phyloP scores from a whole-genome alignment of 2,113 vertebrate species.

The Columbina picui region DNA sequence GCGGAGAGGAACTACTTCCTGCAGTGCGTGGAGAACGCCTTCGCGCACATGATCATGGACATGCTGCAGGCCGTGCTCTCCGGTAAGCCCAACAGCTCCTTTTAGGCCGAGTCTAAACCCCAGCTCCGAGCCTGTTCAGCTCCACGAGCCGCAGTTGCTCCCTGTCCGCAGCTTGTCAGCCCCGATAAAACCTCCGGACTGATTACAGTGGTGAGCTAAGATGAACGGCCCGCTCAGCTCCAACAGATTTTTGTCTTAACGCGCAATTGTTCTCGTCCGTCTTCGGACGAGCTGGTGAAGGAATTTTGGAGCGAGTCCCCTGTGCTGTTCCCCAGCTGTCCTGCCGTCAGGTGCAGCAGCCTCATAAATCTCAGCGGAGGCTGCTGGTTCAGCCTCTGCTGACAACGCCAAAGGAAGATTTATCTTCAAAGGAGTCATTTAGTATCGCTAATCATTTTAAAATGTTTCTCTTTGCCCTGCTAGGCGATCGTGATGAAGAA shows the following conservation, averaged over 20 bases:
- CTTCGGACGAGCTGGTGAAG: neutral
- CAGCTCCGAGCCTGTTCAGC: neutral
- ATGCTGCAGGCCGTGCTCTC: conserved; percentile 76
- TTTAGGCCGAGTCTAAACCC: neutral
- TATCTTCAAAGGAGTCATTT: neutral
- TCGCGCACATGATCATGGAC: conserved; percentile 82
- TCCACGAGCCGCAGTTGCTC: neutral
- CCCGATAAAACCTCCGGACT: neutral
- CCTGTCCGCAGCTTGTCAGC: neutral
- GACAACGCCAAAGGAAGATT: neutral
- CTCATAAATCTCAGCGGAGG: neutral
- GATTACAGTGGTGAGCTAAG: neutral
- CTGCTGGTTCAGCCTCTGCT: neutral
- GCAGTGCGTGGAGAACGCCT: conserved; percentile 82
- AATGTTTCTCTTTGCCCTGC: neutral
- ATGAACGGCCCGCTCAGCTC: neutral
- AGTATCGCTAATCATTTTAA: neutral
- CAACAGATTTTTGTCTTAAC: neutral
- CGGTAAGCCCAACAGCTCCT: conserved; percentile 68
- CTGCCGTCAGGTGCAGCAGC: neutral
- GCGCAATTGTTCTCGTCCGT: neutral
- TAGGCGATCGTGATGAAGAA: conserved; percentile 73
- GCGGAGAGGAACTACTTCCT: conserved; percentile 82
- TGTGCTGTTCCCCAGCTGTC: neutral
- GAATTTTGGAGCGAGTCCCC: neutral